Evolutionary conservation across 2,113 vertebrate genomes (phyloP).

Genomic region (Macroglossus sobrinus): DNA sequence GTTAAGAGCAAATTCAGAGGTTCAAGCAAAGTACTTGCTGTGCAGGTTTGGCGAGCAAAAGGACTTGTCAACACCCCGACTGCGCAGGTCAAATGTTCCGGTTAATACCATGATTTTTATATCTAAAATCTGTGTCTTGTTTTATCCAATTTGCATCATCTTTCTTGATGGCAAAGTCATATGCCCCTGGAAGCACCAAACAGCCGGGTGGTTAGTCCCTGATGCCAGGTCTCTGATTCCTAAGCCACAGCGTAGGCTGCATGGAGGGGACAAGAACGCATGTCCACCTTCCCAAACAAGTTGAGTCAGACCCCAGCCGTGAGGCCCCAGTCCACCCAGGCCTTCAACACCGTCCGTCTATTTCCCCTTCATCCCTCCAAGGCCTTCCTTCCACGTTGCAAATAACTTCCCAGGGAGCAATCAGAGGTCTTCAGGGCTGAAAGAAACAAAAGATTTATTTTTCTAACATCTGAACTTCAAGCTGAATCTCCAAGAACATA

Average conservation of each 20-base stretch:
- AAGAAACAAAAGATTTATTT: conserved; percentile 1
- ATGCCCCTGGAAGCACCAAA: not conserved
- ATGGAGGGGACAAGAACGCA: not conserved
- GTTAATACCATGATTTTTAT: not conserved
- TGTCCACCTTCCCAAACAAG: not conserved
- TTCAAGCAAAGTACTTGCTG: not conserved
- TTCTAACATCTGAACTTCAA: conserved; percentile 30
- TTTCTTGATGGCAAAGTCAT: not conserved
- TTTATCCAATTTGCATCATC: not conserved
- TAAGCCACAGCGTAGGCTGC: not conserved
- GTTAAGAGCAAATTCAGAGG: not conserved
- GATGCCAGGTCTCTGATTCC: not conserved
- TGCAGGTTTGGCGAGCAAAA: not conserved
- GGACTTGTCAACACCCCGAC: not conserved
- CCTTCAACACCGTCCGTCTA: not conserved
- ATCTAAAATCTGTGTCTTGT: not conserved
- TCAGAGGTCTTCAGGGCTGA: not conserved
- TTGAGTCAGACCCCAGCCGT: not conserved
- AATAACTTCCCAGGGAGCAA: conserved; percentile 49
- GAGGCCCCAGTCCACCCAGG: not conserved
- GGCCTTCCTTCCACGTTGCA: conserved; percentile 24
- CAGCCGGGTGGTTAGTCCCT: not conserved
- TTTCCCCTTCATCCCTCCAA: not conserved
- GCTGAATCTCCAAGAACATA: not conserved
- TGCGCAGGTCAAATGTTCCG: not conserved